Conservation (phyloP, 1,140 invertebrate species). For the Listronotus oregonensis region DNA sequence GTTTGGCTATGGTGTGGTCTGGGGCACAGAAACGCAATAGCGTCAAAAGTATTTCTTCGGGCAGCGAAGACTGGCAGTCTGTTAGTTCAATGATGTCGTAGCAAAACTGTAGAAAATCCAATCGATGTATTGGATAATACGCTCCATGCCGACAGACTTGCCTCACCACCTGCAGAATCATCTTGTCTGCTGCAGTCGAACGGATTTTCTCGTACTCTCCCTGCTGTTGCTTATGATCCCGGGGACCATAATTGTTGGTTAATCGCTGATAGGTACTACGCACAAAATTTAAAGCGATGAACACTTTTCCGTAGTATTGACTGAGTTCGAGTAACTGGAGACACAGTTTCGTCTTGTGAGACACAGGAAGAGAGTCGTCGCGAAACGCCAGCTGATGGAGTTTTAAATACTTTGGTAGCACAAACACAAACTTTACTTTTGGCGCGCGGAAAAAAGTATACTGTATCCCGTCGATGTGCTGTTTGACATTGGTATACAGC, state of each 20-base stretch:
- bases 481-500: too few species aligned
- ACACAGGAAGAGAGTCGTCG: not conserved
- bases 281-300: constrained; percentile 1
- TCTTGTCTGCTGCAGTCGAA: constrained; percentile 1
- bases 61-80: constrained; percentile 1
- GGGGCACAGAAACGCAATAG: constrained; percentile 1
- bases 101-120: constrained; percentile 1
- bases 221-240: not conserved
- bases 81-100: constrained; percentile 1
- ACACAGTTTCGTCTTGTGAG: constrained; percentile 1
- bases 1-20: constrained; percentile 1
- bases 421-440: too few species aligned
- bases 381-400: not conserved
- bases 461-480: too few species aligned
- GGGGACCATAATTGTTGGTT: not conserved
- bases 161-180: constrained; percentile 1
- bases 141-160: constrained; percentile 1
- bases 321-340: constrained; percentile 1
- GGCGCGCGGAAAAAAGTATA: too few species aligned
- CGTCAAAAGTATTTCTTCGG: constrained; percentile 1
- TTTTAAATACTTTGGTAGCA: not conserved
- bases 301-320: constrained; percentile 1
- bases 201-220: constrained; percentile 1
- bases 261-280: not conserved
- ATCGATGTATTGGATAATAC: constrained; percentile 1